These are phyloP conservation scores for Linepithema humile DNA, from an alignment of 1,140 invertebrate species.

Conservation along the genomic window DNA sequence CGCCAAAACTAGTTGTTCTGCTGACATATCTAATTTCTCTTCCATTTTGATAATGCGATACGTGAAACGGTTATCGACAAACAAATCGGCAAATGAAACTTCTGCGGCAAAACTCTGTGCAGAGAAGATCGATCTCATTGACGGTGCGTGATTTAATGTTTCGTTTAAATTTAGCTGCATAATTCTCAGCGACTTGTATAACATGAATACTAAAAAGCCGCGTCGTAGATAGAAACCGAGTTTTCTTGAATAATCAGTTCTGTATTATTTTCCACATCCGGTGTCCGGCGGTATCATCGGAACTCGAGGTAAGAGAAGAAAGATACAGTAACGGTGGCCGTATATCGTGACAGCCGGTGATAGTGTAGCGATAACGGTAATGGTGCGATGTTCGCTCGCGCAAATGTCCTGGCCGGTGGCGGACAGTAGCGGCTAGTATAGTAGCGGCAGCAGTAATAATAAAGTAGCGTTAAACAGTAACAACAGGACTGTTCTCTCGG, in stretches of 20 bases:
- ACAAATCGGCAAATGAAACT: not conserved
- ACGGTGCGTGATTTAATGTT: not conserved
- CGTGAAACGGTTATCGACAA: not conserved
- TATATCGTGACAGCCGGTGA: slow-evolving; percentile 22
- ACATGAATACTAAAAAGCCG: not conserved
- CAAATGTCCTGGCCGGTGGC: slow-evolving; percentile 22
- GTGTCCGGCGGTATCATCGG: not conserved
- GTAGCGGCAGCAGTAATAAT: not conserved
- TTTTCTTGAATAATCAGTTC: not conserved
- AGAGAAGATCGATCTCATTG: not conserved
- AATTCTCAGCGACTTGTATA: not conserved
- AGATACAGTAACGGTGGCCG: slow-evolving; percentile 10
- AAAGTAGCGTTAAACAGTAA: not conserved
- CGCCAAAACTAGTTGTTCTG: not conserved
- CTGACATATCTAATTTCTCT: not conserved
- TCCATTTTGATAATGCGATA: not conserved
- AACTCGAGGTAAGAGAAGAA: not conserved
- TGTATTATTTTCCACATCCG: not conserved
- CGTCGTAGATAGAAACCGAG: not conserved
- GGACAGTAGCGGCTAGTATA: not conserved
- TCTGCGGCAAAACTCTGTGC: not conserved
- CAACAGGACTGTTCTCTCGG: not conserved
- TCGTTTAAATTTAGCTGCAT: slow-evolving; percentile 21
- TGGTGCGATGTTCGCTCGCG: not conserved
- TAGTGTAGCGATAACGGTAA: slow-evolving; percentile 45